A percentile compares a stretch with the other conserved stretches of the same genome.
Evolutionary conservation across 1,140 invertebrate genomes (phyloP).

Genomic region (Rhizoglyphus robini): DNA sequence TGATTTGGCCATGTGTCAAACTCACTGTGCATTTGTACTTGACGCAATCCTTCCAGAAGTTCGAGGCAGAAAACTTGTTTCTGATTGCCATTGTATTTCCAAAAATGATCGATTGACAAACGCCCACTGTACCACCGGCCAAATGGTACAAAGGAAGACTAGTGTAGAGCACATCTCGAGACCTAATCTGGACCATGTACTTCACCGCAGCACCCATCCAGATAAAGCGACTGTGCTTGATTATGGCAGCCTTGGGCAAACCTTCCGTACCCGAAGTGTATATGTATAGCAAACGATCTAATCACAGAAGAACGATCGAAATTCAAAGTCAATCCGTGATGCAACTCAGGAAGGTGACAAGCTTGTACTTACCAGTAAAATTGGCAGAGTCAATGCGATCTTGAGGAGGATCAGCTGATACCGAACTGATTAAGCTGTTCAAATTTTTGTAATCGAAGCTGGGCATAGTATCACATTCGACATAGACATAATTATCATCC

Average conservation of each 20-base stretch:
- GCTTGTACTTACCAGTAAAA: neutral
- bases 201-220: conserved; percentile 15
- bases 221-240: conserved; percentile 55
- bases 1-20: neutral
- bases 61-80: conserved; percentile 87
- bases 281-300: conserved; percentile 48
- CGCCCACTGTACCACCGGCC: conserved; percentile 71
- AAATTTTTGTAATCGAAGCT: conserved; percentile 2
- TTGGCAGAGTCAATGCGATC: neutral
- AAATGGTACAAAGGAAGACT: conserved; percentile 85
- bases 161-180: conserved; percentile 66
- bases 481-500: neutral
- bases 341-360: neutral
- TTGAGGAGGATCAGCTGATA: neutral
- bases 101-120: conserved; percentile 65
- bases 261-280: conserved; percentile 87
- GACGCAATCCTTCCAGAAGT: conserved; percentile 83
- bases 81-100: conserved; percentile 73
- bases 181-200: conserved; percentile 30
- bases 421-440: neutral
- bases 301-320: neutral
- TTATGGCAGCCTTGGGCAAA: conserved; percentile 74
- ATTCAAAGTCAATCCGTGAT: neutral
- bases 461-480: neutral
- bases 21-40: conserved; percentile 77